phyloP scores from a whole-genome alignment of 2,113 vertebrate species.

The Nothoprocta perdicaria region DNA sequence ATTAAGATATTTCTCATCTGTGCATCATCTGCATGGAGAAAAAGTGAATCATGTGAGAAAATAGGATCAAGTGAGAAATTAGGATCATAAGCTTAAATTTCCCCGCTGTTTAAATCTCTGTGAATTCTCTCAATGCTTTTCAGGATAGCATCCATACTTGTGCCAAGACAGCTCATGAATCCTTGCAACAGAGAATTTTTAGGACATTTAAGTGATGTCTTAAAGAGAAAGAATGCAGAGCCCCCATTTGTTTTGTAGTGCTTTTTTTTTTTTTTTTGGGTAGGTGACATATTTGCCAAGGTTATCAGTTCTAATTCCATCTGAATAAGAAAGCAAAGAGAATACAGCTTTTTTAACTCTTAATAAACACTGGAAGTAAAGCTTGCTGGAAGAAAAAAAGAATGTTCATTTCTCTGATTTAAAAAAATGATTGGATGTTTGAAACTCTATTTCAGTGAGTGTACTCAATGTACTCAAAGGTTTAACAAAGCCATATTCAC shows the following conservation, averaged over 20 bases:
- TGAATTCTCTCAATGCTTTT: neutral
- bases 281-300: neutral
- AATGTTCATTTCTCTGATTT: neutral
- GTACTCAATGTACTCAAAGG: neutral
- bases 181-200: neutral
- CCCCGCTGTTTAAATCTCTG: neutral
- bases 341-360: neutral
- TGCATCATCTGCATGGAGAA: neutral
- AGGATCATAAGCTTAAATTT: neutral
- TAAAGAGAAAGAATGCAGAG: neutral
- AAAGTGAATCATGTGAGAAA: neutral
- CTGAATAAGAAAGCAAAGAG: neutral
- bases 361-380: neutral
- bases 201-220: neutral
- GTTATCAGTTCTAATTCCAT: neutral
- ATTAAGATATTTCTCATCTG: neutral
- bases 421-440: neutral
- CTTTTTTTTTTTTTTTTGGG: neutral
- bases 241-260: neutral
- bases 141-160: neutral
- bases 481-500: neutral
- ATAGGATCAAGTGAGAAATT: neutral
- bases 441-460: neutral
- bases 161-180: neutral
- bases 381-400: neutral